phyloP scores from a whole-genome alignment of 2,888 invertebrate genomes.

The Ditylenchus weischeri region DNA sequence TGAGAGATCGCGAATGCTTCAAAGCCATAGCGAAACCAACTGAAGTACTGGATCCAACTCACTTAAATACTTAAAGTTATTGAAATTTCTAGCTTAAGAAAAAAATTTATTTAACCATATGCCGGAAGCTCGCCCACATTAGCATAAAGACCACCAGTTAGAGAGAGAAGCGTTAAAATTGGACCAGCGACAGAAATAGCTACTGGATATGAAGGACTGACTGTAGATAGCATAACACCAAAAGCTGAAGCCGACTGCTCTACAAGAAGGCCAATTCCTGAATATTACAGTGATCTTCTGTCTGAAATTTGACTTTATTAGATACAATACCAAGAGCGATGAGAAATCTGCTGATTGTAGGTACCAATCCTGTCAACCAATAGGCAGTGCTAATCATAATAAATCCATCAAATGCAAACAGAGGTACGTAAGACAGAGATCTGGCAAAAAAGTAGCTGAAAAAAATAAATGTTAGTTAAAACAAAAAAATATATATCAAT shows the following conservation, averaged over 20 bases:
- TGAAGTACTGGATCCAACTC: too few species aligned
- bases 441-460: conserved; percentile 42
- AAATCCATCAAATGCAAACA: conserved; percentile 78
- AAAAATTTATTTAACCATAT: conserved; percentile 48
- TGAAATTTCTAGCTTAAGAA: not conserved
- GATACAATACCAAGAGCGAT: conserved; percentile 24
- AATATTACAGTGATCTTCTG: conserved; percentile 8
- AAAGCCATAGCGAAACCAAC: conserved; percentile 55
- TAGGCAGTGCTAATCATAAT: conserved; percentile 80
- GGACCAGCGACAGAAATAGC: conserved; percentile 54
- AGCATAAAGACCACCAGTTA: conserved; percentile 57
- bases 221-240: conserved; percentile 49
- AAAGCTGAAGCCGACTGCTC: conserved; percentile 40
- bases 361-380: conserved; percentile 74
- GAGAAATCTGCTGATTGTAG: conserved; percentile 26
- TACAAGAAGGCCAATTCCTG: conserved; percentile 35
- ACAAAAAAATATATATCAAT: too few species aligned
- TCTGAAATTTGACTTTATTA: too few species aligned
- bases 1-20: too few species aligned
- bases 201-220: conserved; percentile 52
- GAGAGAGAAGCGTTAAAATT: conserved; percentile 50
- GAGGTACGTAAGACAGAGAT: conserved; percentile 64
- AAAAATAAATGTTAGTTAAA: too few species aligned
- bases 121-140: conserved; percentile 55
- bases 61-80: conserved; percentile 65